These are phyloP conservation scores for Turdus rufiventris DNA, from an alignment of 2,113 vertebrate species.

Conservation along the genomic window DNA sequence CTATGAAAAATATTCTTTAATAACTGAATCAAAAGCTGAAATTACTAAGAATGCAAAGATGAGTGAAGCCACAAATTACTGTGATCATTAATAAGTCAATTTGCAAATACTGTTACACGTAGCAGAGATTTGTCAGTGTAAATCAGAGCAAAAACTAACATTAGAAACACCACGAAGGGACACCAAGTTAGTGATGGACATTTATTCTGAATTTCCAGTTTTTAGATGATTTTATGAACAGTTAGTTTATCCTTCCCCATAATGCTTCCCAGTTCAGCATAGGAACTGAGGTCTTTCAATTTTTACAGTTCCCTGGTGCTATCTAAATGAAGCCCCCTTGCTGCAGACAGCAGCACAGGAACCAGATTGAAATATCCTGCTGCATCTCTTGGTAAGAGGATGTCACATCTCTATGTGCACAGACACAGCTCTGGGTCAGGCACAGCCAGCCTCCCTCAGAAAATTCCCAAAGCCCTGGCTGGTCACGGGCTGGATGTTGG, in stretches of 20 bases:
- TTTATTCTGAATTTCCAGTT: neutral
- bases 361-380: neutral
- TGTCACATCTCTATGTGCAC: neutral
- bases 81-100: slow-evolving; percentile 1
- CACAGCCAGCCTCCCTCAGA: neutral
- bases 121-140: slow-evolving; percentile 19
- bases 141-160: neutral
- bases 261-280: neutral
- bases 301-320: neutral
- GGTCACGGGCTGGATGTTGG: neutral
- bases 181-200: slow-evolving; percentile 24
- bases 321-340: neutral
- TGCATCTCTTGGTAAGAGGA: fast-evolving
- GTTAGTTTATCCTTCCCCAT: neutral
- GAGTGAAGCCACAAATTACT: neutral
- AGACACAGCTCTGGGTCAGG: neutral
- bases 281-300: neutral
- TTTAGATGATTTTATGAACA: neutral
- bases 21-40: neutral
- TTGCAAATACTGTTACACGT: slow-evolving; percentile 9
- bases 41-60: neutral
- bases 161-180: slow-evolving; percentile 16
- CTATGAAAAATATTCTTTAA: neutral
- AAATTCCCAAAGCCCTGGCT: neutral
- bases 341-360: neutral